Base-by-base conservation (phyloP, 1,140 invertebrate species). In the Sesamia nonagrioides region DNA sequence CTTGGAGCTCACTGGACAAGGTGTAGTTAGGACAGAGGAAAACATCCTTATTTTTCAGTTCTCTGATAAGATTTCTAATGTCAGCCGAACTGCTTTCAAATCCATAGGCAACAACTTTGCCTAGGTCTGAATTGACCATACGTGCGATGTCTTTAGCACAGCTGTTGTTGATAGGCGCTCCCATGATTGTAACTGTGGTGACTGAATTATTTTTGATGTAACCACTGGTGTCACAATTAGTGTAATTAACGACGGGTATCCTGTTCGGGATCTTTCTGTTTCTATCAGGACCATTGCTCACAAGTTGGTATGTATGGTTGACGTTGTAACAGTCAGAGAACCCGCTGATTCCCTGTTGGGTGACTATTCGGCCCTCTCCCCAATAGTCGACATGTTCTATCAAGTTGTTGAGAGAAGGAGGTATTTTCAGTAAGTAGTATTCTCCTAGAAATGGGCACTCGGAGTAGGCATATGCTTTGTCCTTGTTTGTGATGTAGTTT, bases 331-430 rank as follows among this genome's bases (percentile, higher is more conserved):
- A 83, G 18, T 85, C 63, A 0, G 78, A 21, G 42, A 83, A 86
- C 2, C 85, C 85, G 15, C 74, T 83, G 45, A 35, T 13, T 6
- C 80, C 82, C 5, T 27, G 50, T 5, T 52, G 1, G 1, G 42
- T 21, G 6, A 60, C 35, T 17, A 86, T 86, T 60, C 63, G 75
- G 9, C 85, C 83, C 66, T 87, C 85, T 2, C 85, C 85, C 85
- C 85, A 87, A 56, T 87, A 87, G 71, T 87, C 83, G 0, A 87
- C 80, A 40, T 82, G 79, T 6, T 85, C 83, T 4, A 85, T 54
- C 0, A 84, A 35, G 50, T 69, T 73, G 18, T 56, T 52, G 0
- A 27, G 17, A 5, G 77, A 61, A 37, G 33, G 9, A n/a, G 85
- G 85, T 37, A 87, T 56, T 71, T 79, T 82, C 0, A 82, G 68